Percentiles rank a stretch among this genome's conserved stretches.
These are phyloP conservation scores for Grus americana DNA, from an alignment of 2,113 vertebrate species.

Conservation along the genomic window DNA sequence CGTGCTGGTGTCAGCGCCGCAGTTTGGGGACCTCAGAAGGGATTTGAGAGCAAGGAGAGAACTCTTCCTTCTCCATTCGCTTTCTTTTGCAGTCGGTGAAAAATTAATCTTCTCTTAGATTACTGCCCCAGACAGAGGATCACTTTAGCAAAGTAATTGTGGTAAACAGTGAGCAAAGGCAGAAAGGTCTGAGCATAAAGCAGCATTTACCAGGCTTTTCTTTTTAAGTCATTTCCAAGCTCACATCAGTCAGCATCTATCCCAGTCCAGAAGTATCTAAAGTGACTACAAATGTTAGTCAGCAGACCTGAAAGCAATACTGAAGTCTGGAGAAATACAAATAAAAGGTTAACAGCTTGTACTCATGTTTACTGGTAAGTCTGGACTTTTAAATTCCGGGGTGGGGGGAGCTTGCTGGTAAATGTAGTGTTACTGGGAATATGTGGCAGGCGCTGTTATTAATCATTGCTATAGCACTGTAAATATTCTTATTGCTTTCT, in stretches of 20 bases:
- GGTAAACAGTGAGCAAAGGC: not conserved
- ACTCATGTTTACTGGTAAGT: constrained; percentile 70
- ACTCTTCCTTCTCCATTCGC: not conserved
- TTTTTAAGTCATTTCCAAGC: not conserved
- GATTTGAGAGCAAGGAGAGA: constrained; percentile 15
- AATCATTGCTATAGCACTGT: not conserved
- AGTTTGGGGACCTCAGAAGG: constrained; percentile 22
- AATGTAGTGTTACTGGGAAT: not conserved
- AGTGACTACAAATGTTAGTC: not conserved
- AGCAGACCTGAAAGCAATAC: constrained; percentile 11
- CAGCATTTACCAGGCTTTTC: not conserved
- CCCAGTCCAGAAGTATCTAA: not conserved
- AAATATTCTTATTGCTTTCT: not conserved
- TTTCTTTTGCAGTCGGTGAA: constrained; percentile 7
- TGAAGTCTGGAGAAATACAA: constrained; percentile 46
- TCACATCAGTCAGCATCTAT: not conserved
- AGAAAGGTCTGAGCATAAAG: not conserved
- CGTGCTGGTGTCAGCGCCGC: not conserved
- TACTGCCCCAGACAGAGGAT: not conserved
- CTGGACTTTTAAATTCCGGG: not conserved
- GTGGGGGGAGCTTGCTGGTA: not conserved
- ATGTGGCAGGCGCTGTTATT: not conserved
- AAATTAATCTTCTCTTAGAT: not conserved
- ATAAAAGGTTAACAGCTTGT: not conserved
- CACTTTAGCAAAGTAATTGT: not conserved